phyloP scores from a whole-genome alignment of 2,797 vertebrate species.

The Lepilemur septentrionalis region DNA sequence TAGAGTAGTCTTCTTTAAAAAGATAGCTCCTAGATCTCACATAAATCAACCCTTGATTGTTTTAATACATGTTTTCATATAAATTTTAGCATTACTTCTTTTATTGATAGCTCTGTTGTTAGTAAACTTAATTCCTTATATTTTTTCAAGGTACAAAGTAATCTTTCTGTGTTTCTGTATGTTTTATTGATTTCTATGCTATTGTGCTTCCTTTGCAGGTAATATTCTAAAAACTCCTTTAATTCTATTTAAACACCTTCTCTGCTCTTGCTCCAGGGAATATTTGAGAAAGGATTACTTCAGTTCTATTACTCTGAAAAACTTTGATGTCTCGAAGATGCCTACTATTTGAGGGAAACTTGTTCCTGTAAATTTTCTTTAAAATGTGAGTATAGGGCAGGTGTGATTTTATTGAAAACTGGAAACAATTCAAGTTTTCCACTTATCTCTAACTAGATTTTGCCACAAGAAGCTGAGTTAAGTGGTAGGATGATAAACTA shows the following conservation, averaged over 20 bases:
- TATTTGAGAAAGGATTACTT: neutral
- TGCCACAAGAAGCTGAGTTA: neutral
- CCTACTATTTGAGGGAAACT: neutral
- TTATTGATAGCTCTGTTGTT: neutral
- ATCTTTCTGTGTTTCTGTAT: neutral
- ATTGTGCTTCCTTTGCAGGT: neutral
- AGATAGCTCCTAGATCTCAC: neutral
- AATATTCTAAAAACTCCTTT: slow-evolving; percentile 21
- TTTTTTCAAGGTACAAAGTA: neutral
- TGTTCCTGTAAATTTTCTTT: neutral
- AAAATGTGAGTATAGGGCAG: neutral
- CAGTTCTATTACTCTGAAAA: neutral
- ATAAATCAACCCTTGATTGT: neutral
- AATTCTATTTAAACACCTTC: neutral
- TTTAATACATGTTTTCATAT: neutral
- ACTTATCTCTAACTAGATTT: slow-evolving; percentile 6
- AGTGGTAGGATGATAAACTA: neutral
- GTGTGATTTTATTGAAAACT: neutral
- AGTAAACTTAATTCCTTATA: neutral
- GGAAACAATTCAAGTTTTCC: slow-evolving; percentile 28
- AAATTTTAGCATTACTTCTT: neutral
- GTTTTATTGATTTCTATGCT: neutral
- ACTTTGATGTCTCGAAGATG: neutral
- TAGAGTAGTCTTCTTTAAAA: neutral
- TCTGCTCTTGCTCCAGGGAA: neutral